Evolutionary conservation across 2,888 invertebrate genomes (phyloP).

Genomic region (Plebejus argus): DNA sequence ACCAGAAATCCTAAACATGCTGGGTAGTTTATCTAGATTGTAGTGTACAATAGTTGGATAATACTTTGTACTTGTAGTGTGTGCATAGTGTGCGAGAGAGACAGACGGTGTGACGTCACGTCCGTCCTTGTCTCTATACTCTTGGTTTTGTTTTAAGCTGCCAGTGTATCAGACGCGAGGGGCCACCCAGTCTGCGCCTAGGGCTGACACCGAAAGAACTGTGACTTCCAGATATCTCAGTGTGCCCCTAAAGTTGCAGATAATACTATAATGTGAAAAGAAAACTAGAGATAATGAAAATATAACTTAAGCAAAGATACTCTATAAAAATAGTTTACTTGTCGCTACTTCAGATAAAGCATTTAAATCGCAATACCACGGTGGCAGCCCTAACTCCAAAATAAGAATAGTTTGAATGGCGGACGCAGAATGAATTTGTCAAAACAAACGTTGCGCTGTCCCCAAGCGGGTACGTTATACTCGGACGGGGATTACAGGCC

Average conservation of each 20-base stretch:
- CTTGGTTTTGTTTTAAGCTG: constrained; percentile 65
- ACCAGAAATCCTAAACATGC: constrained; percentile 22
- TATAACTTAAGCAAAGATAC: too few relatives aligned
- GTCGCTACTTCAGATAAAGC: too few relatives aligned
- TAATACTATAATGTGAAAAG: not conserved
- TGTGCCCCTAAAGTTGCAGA: not conserved
- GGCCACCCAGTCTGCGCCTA: constrained; percentile 69
- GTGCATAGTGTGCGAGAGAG: constrained; percentile 37
- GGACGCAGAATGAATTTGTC: constrained; percentile 74
- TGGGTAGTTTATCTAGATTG: constrained; percentile 18
- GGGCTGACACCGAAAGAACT: constrained; percentile 52
- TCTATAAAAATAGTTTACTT: too few relatives aligned
- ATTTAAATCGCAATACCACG: too few relatives aligned
- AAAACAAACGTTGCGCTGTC: constrained; percentile 63
- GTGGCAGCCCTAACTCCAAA: constrained; percentile 60
- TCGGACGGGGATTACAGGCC: constrained; percentile 25
- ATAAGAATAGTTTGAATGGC: constrained; percentile 65
- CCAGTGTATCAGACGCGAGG: constrained; percentile 59
- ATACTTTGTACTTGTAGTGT: constrained; percentile 25
- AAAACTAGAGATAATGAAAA: not conserved
- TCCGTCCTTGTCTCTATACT: constrained; percentile 51
- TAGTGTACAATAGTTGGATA: constrained; percentile 14
- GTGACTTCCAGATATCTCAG: not conserved
- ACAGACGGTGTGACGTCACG: constrained; percentile 44
- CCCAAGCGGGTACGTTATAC: constrained; percentile 16